Base-by-base conservation (phyloP, 2,113 vertebrate species). In the Tragelaphus strepsiceros region DNA sequence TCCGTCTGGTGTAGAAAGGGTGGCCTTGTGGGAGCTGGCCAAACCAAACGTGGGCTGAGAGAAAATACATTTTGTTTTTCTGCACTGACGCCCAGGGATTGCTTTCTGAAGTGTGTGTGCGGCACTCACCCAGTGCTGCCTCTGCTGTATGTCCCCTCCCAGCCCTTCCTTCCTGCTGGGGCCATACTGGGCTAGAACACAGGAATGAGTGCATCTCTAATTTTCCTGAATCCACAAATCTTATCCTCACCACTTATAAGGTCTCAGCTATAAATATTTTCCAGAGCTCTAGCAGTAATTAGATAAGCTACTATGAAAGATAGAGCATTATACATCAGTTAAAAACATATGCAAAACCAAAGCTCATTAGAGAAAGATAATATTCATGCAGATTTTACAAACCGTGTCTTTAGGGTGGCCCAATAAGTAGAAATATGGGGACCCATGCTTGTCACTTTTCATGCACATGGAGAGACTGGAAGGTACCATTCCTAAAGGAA, bases 371-470 rank as follows among this genome's bases (percentile, higher is more conserved):
- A 99, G 97, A 98, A 98, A 98, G 98, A 98, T 99, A 99, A 99
- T 99, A 99, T 97, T 98, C 99, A 99, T 99, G 99, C 98, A 99
- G 98, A 99, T 98, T 99, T 99, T 99, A 99, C 99, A 99, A 99
- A 99, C 99, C 99, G 99, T 99, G 99, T 99, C 99, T 99, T 99
- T 99, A 99, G 99, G 99, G 99, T 99, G 99, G 99, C 99, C 99
- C 99, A 99, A 99, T 99, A 99, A 99, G 99, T 99, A 99, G 99
- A 99, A 99, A 99, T 99, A 99, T 99, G 99, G 99, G 99, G 99
- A 99, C 99, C 99, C 99, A 99, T 99, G 99, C 99, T 99, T 99
- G 99, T 99, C 99, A 99, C 99, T 99, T 99, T 99, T 99, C 99
- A 99, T 99, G 99, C 99, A 99, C 99, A 99, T 99, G 99, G 99